Percentiles rank a stretch among this genome's conserved stretches.
Conservation (phyloP, 2,888 invertebrate genomes). For the Carabus problematicus region DNA sequence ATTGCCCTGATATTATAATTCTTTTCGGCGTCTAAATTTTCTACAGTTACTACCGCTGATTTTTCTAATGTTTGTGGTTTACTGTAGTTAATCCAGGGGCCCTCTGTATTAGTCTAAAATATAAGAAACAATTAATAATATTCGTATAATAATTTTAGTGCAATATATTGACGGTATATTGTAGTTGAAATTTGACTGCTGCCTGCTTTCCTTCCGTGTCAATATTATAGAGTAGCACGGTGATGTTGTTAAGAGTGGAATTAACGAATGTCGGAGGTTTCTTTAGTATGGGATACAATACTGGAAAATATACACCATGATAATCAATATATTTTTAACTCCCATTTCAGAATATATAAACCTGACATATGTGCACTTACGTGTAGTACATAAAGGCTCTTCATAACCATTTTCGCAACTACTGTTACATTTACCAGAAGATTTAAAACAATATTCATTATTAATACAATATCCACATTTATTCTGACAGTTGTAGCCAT, state of each 20-base stretch:
- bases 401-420: constrained; percentile 38
- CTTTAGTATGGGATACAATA: too few relatives aligned
- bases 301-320: too few relatives aligned
- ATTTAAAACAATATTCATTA: not conserved
- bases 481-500: constrained; percentile 50
- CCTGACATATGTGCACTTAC: not conserved
- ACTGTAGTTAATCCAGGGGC: not conserved
- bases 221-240: not conserved
- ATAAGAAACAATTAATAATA: too few relatives aligned
- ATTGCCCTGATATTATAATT: constrained; percentile 8
- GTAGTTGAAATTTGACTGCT: constrained; percentile 1
- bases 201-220: not conserved
- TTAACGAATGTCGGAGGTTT: not conserved
- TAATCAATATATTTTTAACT: not conserved
- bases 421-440: constrained; percentile 4
- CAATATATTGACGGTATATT: constrained; percentile 15
- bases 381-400: constrained; percentile 1
- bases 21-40: not conserved
- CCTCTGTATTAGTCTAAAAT: not conserved
- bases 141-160: too few relatives aligned
- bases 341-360: too few relatives aligned
- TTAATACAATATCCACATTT: constrained; percentile 50
- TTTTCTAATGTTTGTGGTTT: not conserved
- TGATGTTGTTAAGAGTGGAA: constrained; percentile 8
- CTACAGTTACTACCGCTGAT: constrained; percentile 5